phyloP scores from a whole-genome alignment of 2,888 invertebrate species.

The Andrena bucephala region DNA sequence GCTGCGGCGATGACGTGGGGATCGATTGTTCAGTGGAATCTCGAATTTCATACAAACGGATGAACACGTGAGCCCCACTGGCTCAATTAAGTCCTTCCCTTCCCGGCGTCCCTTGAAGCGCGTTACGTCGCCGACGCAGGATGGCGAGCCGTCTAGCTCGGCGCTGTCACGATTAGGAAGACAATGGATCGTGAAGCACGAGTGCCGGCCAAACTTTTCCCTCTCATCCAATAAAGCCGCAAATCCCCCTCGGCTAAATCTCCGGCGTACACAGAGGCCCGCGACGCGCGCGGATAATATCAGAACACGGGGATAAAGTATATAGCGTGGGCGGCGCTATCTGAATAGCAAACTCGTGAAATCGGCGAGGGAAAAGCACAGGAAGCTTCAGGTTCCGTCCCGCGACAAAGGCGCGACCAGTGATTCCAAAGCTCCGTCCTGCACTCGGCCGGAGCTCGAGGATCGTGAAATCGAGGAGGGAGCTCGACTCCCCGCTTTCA shows the following conservation, averaged over 20 bases:
- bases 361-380: constrained; percentile 23
- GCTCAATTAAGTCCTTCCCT: background rate
- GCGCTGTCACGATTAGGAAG: constrained; percentile 34
- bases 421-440: constrained; percentile 18
- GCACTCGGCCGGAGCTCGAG: background rate
- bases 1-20: no score
- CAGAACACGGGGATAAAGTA: constrained; percentile 41
- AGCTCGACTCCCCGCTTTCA: background rate
- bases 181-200: constrained; percentile 43
- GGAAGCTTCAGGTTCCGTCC: constrained; percentile 16
- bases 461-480: constrained; percentile 1
- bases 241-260: constrained; percentile 43
- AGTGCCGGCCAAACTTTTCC: constrained; percentile 43
- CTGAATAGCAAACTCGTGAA: constrained; percentile 43
- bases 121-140: background rate
- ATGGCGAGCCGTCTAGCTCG: background rate
- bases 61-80: no score
- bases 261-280: constrained; percentile 28
- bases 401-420: constrained; percentile 12
- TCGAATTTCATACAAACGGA: no score
- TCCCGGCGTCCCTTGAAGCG: background rate
- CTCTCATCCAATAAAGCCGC: constrained; percentile 49
- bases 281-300: constrained; percentile 45
- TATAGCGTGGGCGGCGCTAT: background rate
- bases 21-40: no score